Evolutionary conservation across 1,140 invertebrate species (phyloP).

Genomic region (Centruroides sculpturatus): DNA sequence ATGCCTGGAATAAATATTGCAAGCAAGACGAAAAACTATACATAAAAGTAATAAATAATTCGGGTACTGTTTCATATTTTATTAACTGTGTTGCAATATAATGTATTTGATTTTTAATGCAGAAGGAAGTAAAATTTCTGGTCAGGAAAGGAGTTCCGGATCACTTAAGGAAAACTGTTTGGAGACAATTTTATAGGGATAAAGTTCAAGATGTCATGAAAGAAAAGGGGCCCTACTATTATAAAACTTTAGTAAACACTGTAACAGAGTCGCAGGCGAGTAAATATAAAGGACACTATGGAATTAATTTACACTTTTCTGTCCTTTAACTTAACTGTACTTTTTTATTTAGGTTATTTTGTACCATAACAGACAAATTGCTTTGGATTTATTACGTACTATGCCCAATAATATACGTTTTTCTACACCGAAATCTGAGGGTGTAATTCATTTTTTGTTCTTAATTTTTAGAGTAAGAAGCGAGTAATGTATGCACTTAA

Average conservation of each 20-base stretch:
- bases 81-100: too few relatives aligned
- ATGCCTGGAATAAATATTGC: constrained; percentile 19
- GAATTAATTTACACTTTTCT: background rate
- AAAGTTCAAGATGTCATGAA: constrained; percentile 31
- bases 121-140: constrained; percentile 32
- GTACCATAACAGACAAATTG: constrained; percentile 29
- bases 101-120: background rate
- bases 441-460: constrained; percentile 25
- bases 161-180: constrained; percentile 30
- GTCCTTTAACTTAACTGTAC: background rate
- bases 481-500: too few relatives aligned
- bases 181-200: constrained; percentile 32
- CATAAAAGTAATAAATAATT: background rate
- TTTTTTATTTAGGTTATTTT: constrained; percentile 3
- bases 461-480: too few relatives aligned
- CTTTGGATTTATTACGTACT: constrained; percentile 36
- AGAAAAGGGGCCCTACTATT: constrained; percentile 36
- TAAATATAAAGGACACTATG: background rate
- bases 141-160: constrained; percentile 35
- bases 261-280: constrained; percentile 32
- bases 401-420: constrained; percentile 38
- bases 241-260: constrained; percentile 31
- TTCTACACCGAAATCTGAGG: constrained; percentile 31
- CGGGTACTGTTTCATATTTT: too few relatives aligned
- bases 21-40: too few relatives aligned